Evolutionary conservation across 2,797 vertebrate genomes (phyloP).

Genomic region (Pseudomugil tenellus): DNA sequence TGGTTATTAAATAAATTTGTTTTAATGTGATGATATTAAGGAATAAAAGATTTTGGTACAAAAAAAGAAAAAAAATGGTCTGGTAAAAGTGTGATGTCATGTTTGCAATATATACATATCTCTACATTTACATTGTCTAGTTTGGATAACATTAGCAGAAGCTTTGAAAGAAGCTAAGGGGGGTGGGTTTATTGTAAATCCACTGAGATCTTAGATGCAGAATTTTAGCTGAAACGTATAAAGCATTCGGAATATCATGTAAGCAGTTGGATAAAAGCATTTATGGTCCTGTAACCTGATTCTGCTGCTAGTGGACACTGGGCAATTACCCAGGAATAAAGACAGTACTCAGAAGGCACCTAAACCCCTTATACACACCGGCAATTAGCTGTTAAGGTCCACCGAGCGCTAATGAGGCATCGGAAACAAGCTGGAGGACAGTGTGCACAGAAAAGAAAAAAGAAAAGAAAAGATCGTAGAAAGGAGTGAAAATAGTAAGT

Average conservation of each 20-base stretch:
- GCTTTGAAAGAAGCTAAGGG: not conserved
- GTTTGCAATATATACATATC: not conserved
- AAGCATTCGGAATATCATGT: not conserved
- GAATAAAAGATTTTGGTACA: not conserved
- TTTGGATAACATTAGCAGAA: not conserved
- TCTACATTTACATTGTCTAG: not conserved
- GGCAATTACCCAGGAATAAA: slow-evolving; percentile 64
- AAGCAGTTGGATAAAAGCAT: slow-evolving; percentile 12
- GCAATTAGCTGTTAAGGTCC: slow-evolving; percentile 66
- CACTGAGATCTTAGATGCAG: not conserved
- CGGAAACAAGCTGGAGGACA: slow-evolving; percentile 19
- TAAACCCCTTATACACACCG: slow-evolving; percentile 49
- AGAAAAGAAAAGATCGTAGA: slow-evolving; percentile 26
- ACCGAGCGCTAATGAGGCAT: slow-evolving; percentile 57
- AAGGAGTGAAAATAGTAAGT: slow-evolving; percentile 27
- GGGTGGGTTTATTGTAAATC: too few relatives aligned
- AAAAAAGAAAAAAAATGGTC: too few relatives aligned
- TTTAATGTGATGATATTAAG: not conserved
- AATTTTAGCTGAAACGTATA: not conserved
- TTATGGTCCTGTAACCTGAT: slow-evolving; percentile 46
- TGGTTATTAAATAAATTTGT: not conserved
- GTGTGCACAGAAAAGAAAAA: slow-evolving; percentile 6
- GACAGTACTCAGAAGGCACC: slow-evolving; percentile 40
- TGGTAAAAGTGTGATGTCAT: not conserved
- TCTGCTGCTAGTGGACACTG: slow-evolving; percentile 43